Evolutionary conservation across 1,140 invertebrate genomes (phyloP).

Genomic region (Solen grandis): DNA sequence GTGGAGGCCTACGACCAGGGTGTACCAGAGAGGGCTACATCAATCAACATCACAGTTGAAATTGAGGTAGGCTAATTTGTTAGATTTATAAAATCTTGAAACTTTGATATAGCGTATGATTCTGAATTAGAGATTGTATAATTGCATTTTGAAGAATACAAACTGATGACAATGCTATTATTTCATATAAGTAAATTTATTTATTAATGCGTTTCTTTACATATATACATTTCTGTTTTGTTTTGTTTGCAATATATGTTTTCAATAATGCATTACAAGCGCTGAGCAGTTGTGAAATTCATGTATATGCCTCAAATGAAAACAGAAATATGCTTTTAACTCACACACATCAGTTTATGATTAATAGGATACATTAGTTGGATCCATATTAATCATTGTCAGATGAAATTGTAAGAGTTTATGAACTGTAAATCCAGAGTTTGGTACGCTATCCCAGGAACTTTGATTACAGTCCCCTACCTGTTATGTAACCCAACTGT

Average conservation of each 20-base stretch:
- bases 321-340: not conserved
- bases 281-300: too few relatives aligned
- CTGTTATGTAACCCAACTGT: not conserved
- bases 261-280: too few relatives aligned
- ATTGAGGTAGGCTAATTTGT: constrained; percentile 56
- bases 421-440: not conserved
- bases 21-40: constrained; percentile 33
- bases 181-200: too few relatives aligned
- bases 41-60: constrained; percentile 63
- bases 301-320: too few relatives aligned
- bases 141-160: not conserved
- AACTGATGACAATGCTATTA: not conserved
- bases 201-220: not conserved
- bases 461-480: not conserved
- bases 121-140: not conserved
- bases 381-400: not conserved
- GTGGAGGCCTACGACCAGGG: constrained; percentile 67
- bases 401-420: not conserved
- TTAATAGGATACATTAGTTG: not conserved
- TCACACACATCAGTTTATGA: not conserved
- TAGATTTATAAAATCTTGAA: not conserved
- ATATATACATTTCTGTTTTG: not conserved
- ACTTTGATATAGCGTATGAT: not conserved
- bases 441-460: not conserved
- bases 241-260: not conserved